Conservation (phyloP, 1,140 invertebrate genomes). For the Papilio glaucus region DNA sequence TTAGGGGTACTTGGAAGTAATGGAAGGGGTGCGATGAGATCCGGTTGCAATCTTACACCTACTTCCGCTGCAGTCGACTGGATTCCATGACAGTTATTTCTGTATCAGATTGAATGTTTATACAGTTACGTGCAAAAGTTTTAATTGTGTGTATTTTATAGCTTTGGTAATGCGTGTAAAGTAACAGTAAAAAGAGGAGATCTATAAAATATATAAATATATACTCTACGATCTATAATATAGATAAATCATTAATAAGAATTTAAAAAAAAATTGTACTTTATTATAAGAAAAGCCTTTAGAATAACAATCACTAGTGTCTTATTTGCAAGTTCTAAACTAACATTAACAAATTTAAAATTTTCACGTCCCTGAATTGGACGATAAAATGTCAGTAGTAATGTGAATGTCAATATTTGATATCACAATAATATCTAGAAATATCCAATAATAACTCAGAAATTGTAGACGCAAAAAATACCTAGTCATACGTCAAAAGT, state of each 20-base stretch:
- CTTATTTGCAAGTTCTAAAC: no score
- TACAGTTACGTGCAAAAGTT: not conserved
- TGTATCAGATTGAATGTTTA: not conserved
- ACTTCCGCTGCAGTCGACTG: slow-evolving; percentile 57
- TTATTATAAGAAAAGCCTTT: no score
- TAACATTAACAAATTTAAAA: no score
- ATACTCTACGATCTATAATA: no score
- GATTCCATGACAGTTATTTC: not conserved
- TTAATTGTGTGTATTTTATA: no score
- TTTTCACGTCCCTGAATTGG: not conserved
- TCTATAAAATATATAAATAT: no score
- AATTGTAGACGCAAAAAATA: not conserved
- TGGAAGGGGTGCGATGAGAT: slow-evolving; percentile 59
- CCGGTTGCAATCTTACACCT: slow-evolving; percentile 70
- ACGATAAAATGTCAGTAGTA: slow-evolving; percentile 5
- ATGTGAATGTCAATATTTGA: slow-evolving; percentile 13
- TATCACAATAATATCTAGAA: not conserved
- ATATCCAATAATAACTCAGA: not conserved
- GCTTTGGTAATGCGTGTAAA: no score
- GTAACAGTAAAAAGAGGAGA: no score
- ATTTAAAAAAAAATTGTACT: no score
- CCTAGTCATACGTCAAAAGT: not conserved
- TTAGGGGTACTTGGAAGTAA: slow-evolving; percentile 15
- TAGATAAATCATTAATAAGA: no score
- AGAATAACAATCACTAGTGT: no score